A percentile compares a stretch with the other conserved stretches of the same genome.
Evolutionary conservation across 2,888 invertebrate species (phyloP).

Genomic region (Electrophaes corylata): DNA sequence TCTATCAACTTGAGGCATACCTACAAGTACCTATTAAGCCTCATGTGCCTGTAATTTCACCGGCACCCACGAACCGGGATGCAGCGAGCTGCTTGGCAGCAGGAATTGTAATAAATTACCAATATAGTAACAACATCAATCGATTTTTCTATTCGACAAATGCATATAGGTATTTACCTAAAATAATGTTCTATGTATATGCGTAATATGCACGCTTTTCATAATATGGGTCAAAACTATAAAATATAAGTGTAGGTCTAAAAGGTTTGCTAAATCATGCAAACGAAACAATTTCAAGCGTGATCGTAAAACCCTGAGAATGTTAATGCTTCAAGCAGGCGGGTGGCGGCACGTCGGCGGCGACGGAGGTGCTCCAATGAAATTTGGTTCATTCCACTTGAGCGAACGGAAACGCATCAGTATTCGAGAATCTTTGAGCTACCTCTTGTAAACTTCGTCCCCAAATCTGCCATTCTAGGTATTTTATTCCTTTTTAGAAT

Average conservation of each 20-base stretch:
- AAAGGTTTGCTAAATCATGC: conserved; percentile 10
- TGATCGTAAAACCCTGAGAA: conserved; percentile 39
- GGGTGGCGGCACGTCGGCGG: background rate
- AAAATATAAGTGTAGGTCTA: background rate
- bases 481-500: background rate
- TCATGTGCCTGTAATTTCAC: too few species aligned
- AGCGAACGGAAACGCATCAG: conserved; percentile 27
- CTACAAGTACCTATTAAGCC: too few species aligned
- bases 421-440: conserved; percentile 10
- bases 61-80: too few species aligned
- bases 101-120: too few species aligned
- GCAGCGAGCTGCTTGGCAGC: too few species aligned
- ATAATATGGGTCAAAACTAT: background rate
- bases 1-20: too few species aligned
- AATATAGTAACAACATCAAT: too few species aligned
- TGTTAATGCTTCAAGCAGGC: conserved; percentile 36
- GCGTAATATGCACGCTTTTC: background rate
- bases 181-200: background rate
- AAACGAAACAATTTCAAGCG: conserved; percentile 40
- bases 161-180: too few species aligned
- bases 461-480: background rate
- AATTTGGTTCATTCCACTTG: conserved; percentile 45
- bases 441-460: background rate
- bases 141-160: too few species aligned
- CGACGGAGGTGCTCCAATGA: conserved; percentile 35